Base-by-base conservation (phyloP, 1,140 invertebrate species). In the Aleiodes sp. region DNA sequence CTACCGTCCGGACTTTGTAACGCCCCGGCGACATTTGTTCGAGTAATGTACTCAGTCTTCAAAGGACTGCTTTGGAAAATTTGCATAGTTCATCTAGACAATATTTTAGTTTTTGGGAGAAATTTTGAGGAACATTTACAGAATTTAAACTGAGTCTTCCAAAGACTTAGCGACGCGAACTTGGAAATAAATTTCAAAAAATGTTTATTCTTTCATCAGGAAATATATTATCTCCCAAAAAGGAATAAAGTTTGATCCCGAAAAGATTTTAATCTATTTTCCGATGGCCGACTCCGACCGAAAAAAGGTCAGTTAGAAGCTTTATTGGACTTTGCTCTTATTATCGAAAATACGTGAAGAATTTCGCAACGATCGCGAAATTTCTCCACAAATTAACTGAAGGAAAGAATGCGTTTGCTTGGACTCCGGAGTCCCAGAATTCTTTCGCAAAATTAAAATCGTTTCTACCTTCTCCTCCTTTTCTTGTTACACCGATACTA, bases 21-120 rank as follows among this genome's bases (percentile, higher is more conserved):
- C n/a, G n/a, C n/a, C n/a, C n/a, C n/a, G n/a, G n/a, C n/a, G n/a
- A n/a, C n/a, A n/a, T n/a, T n/a, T n/a, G n/a, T n/a, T n/a, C n/a
- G n/a, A n/a, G n/a, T n/a, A n/a, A n/a, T n/a, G n/a, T n/a, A n/a
- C n/a, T n/a, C n/a, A n/a, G 70, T 74, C 1, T 60, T 75, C 8
- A 52, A 61, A 24, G 75, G 65, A 9, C 70, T 73, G 9, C 31
- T 71, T 1, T 12, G 69, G 26, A 65, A 71, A 14, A 74, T 72
- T 28, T 80, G 78, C 62, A 43, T 78, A 0, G 75, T 80, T 2
- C 81, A 82, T 63, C 9, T 80, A n/a, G 76, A 81, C 33, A 52
- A n/a, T n/a, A n/a, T n/a, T n/a, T n/a, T n/a, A n/a, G n/a, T n/a
- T n/a, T n/a, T n/a, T n/a, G n/a, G n/a, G n/a, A n/a, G n/a, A n/a